A percentile compares a stretch with the other conserved stretches of the same genome.
These are phyloP conservation scores for Phacellophora camtschatica DNA, from an alignment of 30 jellyfish, hydroid and myxozoan genomes.

Conservation along the genomic window DNA sequence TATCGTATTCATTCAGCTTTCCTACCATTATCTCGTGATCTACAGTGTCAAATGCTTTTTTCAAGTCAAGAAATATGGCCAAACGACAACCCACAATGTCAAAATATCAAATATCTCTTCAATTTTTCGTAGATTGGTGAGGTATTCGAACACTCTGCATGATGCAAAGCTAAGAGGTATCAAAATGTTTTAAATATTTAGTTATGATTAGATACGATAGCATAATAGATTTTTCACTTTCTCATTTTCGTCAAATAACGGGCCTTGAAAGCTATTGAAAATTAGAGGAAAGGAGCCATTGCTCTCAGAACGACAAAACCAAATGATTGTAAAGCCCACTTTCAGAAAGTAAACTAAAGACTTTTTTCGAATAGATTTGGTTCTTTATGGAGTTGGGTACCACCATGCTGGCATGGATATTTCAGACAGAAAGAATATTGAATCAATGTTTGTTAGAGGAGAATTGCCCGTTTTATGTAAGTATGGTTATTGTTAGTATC, in stretches of 20 bases:
- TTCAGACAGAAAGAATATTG: conserved; percentile 85
- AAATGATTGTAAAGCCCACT: not conserved
- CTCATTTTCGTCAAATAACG: too few relatives aligned
- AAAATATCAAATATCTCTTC: too few relatives aligned
- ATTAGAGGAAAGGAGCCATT: not conserved
- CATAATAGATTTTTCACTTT: too few relatives aligned
- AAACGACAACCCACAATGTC: too few relatives aligned
- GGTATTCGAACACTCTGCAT: conserved; percentile 70
- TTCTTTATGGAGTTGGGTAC: conserved; percentile 88
- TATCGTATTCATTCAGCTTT: too few relatives aligned
- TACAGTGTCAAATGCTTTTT: too few relatives aligned
- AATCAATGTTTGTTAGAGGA: conserved; percentile 86
- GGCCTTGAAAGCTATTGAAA: too few relatives aligned
- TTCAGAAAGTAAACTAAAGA: too few relatives aligned
- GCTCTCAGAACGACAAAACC: not conserved
- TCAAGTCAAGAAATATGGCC: too few relatives aligned
- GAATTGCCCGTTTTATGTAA: conserved; percentile 96
- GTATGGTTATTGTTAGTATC: not conserved
- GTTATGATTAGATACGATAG: too few relatives aligned
- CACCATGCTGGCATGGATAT: conserved; percentile 99
- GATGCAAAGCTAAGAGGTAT: conserved; percentile 93
- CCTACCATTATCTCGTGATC: too few relatives aligned
- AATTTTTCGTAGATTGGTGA: conserved; percentile 66
- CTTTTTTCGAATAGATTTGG: conserved; percentile 80
- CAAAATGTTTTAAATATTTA: too few relatives aligned